These are phyloP conservation scores for Caerostris darwini DNA, from an alignment of 1,140 invertebrate species.

Conservation along the genomic window DNA sequence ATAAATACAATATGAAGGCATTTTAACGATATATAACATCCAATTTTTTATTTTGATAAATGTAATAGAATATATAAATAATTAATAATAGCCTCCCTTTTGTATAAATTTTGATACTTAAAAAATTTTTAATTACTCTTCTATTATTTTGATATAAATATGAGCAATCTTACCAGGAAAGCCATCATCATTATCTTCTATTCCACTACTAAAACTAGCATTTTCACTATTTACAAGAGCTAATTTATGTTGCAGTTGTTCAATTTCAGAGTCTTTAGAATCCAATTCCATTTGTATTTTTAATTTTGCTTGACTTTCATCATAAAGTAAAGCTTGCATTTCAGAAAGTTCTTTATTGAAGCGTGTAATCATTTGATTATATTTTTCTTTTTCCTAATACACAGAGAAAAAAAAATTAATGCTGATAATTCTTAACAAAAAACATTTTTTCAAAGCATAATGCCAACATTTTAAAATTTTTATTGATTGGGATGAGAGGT, in stretches of 20 bases:
- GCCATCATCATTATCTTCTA: constrained; percentile 87
- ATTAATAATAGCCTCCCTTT: no score
- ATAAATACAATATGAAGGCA: no score
- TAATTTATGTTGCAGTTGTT: constrained; percentile 91
- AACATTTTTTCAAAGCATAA: no score
- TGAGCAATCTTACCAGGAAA: constrained; percentile 70
- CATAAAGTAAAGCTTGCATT: constrained; percentile 86
- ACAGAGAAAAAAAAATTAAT: neutral
- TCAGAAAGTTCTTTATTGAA: constrained; percentile 93
- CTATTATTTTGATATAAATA: no score
- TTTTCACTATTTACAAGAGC: constrained; percentile 91
- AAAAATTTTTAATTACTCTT: no score
- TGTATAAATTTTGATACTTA: no score
- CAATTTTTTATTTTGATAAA: no score
- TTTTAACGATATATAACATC: no score
- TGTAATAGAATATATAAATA: no score
- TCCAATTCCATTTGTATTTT: constrained; percentile 97
- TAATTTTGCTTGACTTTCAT: constrained; percentile 87
- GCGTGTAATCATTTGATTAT: constrained; percentile 91
- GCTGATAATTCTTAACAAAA: no score
- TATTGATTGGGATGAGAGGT: no score
- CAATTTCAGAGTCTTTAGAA: constrained; percentile 97
- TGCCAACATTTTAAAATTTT: no score
- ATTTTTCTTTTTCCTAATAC: constrained; percentile 92
- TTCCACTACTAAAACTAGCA: constrained; percentile 92